Conservation (phyloP, 2,888 invertebrate species). For the Diabrotica balteata region DNA sequence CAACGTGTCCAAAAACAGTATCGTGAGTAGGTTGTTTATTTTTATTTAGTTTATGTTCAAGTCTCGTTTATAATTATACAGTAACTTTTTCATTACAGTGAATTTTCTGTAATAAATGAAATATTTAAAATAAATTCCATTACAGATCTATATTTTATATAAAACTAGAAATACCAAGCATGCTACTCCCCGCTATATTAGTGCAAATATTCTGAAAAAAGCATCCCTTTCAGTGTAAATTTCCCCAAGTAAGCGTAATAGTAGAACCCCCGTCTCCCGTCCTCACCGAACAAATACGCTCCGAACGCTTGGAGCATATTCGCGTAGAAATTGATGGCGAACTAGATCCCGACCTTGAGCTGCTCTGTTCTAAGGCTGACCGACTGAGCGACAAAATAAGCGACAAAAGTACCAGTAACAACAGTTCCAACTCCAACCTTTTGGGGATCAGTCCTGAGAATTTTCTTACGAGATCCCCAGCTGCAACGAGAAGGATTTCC, state of each 20-base stretch:
- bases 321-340: slow-evolving; percentile 54
- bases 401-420: slow-evolving; percentile 55
- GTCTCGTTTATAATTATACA: too few species aligned
- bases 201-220: slow-evolving; percentile 15
- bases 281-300: slow-evolving; percentile 63
- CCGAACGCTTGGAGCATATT: slow-evolving; percentile 53
- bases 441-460: slow-evolving; percentile 69
- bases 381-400: slow-evolving; percentile 54
- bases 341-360: slow-evolving; percentile 52
- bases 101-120: too few species aligned
- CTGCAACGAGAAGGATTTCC: slow-evolving; percentile 88
- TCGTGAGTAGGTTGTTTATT: too few species aligned
- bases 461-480: slow-evolving; percentile 78
- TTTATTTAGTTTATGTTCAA: too few species aligned
- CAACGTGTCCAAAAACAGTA: too few species aligned
- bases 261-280: slow-evolving; percentile 80
- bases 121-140: not conserved
- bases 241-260: slow-evolving; percentile 76
- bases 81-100: too few species aligned
- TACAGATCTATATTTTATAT: not conserved
- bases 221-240: slow-evolving; percentile 47
- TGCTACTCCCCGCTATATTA: slow-evolving; percentile 18
- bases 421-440: slow-evolving; percentile 67
- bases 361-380: slow-evolving; percentile 54
- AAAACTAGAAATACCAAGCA: slow-evolving; percentile 1